Evolutionary conservation across 2,113 vertebrate genomes (phyloP).

Genomic region (Cepphus grylle): DNA sequence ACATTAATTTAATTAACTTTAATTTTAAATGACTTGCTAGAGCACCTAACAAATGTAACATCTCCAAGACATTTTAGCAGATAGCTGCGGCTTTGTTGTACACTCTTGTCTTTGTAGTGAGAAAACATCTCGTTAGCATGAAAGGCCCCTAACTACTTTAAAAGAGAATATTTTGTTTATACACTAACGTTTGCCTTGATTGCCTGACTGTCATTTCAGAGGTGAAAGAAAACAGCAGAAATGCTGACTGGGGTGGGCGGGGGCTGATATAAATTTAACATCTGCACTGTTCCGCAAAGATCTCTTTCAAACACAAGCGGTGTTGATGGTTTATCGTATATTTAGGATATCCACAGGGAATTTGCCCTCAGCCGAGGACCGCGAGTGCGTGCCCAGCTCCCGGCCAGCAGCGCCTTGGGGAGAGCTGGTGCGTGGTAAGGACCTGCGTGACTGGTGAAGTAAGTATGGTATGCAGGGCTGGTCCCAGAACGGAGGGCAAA

Average conservation of each 20-base stretch:
- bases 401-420: not conserved
- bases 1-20: constrained; percentile 51
- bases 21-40: constrained; percentile 23
- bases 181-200: not conserved
- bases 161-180: constrained; percentile 40
- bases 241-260: not conserved
- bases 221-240: not conserved
- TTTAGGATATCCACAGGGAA: not conserved
- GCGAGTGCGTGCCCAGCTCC: not conserved
- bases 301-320: not conserved
- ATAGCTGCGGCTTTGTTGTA: constrained; percentile 30
- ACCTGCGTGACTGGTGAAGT: not conserved
- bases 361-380: not conserved
- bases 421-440: not conserved
- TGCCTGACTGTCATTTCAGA: not conserved
- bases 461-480: not conserved
- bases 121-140: constrained; percentile 42
- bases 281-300: not conserved
- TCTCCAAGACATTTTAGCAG: constrained; percentile 10
- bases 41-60: not conserved
- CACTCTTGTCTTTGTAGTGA: not conserved
- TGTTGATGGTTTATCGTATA: fast-evolving
- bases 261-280: not conserved
- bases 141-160: constrained; percentile 41
- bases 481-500: not conserved